phyloP scores from a whole-genome alignment of 2,888 invertebrate genomes.

The Malacosoma neustria region DNA sequence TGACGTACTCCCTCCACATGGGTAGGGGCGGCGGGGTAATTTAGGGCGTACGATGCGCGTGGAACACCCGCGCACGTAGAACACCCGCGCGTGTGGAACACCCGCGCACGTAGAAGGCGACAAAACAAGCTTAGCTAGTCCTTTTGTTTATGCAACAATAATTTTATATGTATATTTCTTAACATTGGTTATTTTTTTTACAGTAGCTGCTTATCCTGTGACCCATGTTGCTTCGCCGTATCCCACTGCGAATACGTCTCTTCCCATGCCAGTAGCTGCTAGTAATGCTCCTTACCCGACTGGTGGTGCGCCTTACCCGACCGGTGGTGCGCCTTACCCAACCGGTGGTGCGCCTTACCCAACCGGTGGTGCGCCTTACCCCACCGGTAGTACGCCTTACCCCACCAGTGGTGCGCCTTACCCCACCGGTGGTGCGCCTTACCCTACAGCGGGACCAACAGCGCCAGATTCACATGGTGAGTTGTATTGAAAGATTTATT shows the following conservation, averaged over 20 bases:
- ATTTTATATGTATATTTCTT: no score
- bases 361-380: slow-evolving; percentile 7
- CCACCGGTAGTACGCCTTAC: slow-evolving; percentile 15
- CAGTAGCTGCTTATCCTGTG: slow-evolving; percentile 16
- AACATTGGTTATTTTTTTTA: no score
- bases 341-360: not conserved
- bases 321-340: not conserved
- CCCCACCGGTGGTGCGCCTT: slow-evolving; percentile 18
- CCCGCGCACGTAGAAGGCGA: no score
- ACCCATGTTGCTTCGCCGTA: slow-evolving; percentile 3
- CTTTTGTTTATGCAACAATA: no score
- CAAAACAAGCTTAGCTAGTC: no score
- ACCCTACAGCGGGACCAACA: slow-evolving; percentile 25
- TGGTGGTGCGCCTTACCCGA: not conserved
- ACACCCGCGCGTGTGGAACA: no score
- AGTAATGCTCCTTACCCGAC: not conserved
- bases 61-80: no score
- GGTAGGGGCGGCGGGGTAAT: no score
- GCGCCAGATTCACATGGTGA: slow-evolving; percentile 43
- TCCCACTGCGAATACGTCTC: not conserved
- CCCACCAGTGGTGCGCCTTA: slow-evolving; percentile 20
- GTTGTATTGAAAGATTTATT: no score
- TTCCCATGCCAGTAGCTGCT: not conserved
- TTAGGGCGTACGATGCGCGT: no score
- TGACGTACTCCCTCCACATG: no score